Base-by-base conservation (phyloP, 2,888 invertebrate species). In the Linnaemya tessellans region DNA sequence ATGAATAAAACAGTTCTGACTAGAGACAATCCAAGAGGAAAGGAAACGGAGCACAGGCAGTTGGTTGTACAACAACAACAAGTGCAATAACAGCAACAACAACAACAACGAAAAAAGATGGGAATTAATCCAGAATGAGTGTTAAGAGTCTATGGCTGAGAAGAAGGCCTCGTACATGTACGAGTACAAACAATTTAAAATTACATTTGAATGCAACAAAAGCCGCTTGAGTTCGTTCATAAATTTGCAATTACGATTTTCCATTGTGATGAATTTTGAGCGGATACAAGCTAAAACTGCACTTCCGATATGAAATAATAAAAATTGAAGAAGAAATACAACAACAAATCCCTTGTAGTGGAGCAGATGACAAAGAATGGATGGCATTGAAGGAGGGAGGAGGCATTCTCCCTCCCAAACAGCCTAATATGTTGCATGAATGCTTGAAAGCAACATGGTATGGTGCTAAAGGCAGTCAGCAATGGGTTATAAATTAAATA, bases 241-340 rank as follows among this genome's bases (percentile, higher is more conserved):
- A 85, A 85, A 85, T 85, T 82, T 82, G 74, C 85, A 80, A 85
- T 85, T 85, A 85, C 78, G 82, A 85, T 82, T 85, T 85, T 85
- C 82, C 85, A 85, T 85, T 82, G 78, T 74, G 74, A 81, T 85
- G 82, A 85, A 70, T 82, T 81, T 81, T 79, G 74, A 71, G 74
- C 85, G 85, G 85, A 84, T 81, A 68, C 80, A 74, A 73, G 80
- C 80, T 84, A 78, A 84, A 84, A 84, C 68, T 82, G 82, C 73
- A 82, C 82, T 79, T 85, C 85, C 85, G 85, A 43, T 79, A 35
- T 56, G 46, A 43, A 70, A 73, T 20, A 46, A 54, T 43, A 70
- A 58, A 56, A 67, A 51, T 9, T 51, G 46, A 58, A 71, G 13
- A 22, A 49, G 20, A 13, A 60, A 35, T 4, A 20, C 15, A 4